Conservation (phyloP, 1,140 invertebrate genomes). For the Drosophila pachea region DNA sequence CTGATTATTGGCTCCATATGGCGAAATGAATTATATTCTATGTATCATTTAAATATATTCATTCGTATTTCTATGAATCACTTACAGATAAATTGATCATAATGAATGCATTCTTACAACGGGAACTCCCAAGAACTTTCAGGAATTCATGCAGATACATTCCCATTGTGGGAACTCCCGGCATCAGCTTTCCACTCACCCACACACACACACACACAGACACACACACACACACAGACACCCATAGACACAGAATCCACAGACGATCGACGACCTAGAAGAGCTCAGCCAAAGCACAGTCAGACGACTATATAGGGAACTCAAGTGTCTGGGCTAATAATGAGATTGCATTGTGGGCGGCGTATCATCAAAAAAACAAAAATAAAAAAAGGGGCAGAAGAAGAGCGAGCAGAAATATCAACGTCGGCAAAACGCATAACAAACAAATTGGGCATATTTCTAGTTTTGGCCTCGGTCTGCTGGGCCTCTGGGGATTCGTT, state of each 20-base stretch:
- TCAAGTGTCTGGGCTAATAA: constrained; percentile 50
- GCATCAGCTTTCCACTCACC: constrained; percentile 17
- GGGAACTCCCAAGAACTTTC: constrained; percentile 5
- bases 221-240: constrained; percentile 14
- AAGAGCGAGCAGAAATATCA: constrained; percentile 7
- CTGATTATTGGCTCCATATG: too few relatives aligned
- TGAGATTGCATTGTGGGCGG: constrained; percentile 45
- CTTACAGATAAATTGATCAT: background rate
- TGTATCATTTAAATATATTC: too few relatives aligned
- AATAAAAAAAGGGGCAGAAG: background rate
- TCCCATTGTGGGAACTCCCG: constrained; percentile 28
- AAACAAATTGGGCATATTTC: constrained; percentile 45
- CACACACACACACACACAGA: background rate
- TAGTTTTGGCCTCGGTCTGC: background rate
- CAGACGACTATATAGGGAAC: constrained; percentile 28
- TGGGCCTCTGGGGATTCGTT: constrained; percentile 20
- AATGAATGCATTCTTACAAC: background rate
- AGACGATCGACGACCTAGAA: constrained; percentile 28
- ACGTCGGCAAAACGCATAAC: constrained; percentile 28
- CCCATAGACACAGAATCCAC: background rate
- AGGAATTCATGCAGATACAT: constrained; percentile 12
- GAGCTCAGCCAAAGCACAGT: constrained; percentile 19
- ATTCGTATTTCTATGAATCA: background rate
- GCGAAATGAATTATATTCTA: too few relatives aligned
- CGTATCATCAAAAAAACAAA: constrained; percentile 20